Evolutionary conservation across 2,797 vertebrate species (phyloP), one percentile per base, ranked within the genome.

Genomic region (Poecilia gillii): DNA sequence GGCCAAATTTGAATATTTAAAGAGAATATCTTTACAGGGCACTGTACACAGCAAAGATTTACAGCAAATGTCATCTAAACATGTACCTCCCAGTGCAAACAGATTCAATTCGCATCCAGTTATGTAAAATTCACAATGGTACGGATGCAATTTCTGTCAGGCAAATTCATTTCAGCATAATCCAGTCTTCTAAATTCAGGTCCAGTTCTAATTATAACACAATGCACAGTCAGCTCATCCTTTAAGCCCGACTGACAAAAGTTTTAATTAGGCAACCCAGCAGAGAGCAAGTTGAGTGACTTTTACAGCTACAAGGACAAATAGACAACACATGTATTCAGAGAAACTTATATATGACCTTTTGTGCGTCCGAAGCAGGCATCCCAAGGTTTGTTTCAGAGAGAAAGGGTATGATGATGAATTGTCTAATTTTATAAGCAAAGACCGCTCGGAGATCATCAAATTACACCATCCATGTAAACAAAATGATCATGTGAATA

Each of bases 251-350:
- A n/a, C 13, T n/a, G 41, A n/a, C 14, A 41, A 36, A 36, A 68
- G 66, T 70, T 70, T 43, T 13, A 68, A 25, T 45, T n/a, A 43
- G 23, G 14, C 12, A 70, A 14, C 31, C 9, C n/a, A 57, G 11
- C 6, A 45, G 36, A n/a, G 51, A 75, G 75, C n/a, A 73, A 77
- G 31, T 66, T 33, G 25, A 76, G n/a, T 36, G 71, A 84, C 87
- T 82, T 85, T 74, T 45, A 76, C 74, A 70, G 71, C 62, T 53
- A 89, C 89, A 92, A 92, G 90, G 91, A 81, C 88, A 90, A 81
- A 80, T 28, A 81, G 73, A 77, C 49, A 81, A 51, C 72, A 49
- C 74, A 82, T 14, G 7, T 68, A 8, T 68, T 80, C 31, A 74
- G 47, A 25, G 39, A 64, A 51, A 59, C 59, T 87, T 72, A 41